phyloP scores from a whole-genome alignment of 2,797 vertebrate species.

The Gymnopithys bicolor region DNA sequence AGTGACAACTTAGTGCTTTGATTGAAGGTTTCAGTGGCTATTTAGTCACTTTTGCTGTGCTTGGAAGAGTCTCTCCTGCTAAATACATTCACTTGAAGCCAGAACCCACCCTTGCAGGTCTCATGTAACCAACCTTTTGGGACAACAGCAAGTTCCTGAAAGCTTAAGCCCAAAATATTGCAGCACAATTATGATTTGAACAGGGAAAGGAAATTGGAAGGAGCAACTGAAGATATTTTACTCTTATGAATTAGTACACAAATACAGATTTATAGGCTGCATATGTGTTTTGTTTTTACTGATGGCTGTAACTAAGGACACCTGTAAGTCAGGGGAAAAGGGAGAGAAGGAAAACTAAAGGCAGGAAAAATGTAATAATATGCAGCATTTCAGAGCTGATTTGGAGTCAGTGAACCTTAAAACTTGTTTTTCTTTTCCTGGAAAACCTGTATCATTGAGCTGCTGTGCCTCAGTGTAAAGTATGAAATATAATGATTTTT shows the following conservation, averaged over 20 bases:
- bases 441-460: slow-evolving; percentile 65
- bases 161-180: neutral
- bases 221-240: slow-evolving; percentile 70
- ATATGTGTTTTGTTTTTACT: slow-evolving; percentile 78
- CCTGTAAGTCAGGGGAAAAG: slow-evolving; percentile 75
- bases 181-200: slow-evolving; percentile 16
- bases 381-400: slow-evolving; percentile 47
- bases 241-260: slow-evolving; percentile 75
- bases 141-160: slow-evolving; percentile 53
- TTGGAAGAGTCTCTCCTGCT: slow-evolving; percentile 15
- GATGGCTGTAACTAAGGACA: slow-evolving; percentile 78
- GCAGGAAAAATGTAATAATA: slow-evolving; percentile 65
- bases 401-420: slow-evolving; percentile 51
- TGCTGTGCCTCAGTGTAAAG: slow-evolving; percentile 56
- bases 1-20: neutral
- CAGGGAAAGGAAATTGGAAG: slow-evolving; percentile 73
- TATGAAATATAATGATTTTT: slow-evolving; percentile 67
- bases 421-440: slow-evolving; percentile 49
- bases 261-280: slow-evolving; percentile 75
- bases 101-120: slow-evolving; percentile 36
- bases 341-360: slow-evolving; percentile 69
- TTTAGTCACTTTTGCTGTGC: neutral
- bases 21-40: slow-evolving; percentile 13
- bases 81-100: slow-evolving; percentile 34
- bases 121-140: slow-evolving; percentile 37